These are phyloP conservation scores for Mugil cephalus DNA, from an alignment of 2,113 vertebrate genomes.

Conservation along the genomic window DNA sequence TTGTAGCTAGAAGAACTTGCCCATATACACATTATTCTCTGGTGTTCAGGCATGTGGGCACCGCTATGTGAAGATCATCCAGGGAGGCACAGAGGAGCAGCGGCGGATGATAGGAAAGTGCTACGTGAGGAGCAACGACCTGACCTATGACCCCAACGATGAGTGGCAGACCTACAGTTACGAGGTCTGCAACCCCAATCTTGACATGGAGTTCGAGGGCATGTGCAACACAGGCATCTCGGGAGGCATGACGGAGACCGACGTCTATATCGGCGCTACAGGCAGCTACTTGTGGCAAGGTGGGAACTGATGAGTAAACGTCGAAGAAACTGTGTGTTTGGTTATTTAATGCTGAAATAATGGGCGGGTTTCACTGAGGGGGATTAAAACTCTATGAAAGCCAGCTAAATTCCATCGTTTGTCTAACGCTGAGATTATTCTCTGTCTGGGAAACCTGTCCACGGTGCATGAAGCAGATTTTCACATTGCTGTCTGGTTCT, in stretches of 20 bases:
- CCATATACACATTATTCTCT: not conserved
- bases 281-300: conserved; percentile 95
- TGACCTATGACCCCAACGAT: conserved; percentile 83
- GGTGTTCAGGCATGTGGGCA: conserved; percentile 91
- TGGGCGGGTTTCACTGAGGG: conserved; percentile 41
- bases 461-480: conserved; percentile 14
- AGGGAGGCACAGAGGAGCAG: conserved; percentile 84
- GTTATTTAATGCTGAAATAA: conserved; percentile 40
- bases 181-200: conserved; percentile 90
- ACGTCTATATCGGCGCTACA: conserved; percentile 86
- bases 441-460: conserved; percentile 29
- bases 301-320: conserved; percentile 57
- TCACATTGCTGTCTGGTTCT: conserved; percentile 38
- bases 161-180: conserved; percentile 90
- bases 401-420: conserved; percentile 19
- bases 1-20: not conserved
- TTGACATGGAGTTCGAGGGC: conserved; percentile 82
- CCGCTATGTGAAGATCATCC: conserved; percentile 88
- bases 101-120: conserved; percentile 93
- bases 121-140: conserved; percentile 90
- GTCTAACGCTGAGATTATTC: conserved; percentile 33
- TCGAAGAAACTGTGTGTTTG: conserved; percentile 7
- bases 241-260: conserved; percentile 87
- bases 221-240: conserved; percentile 96
- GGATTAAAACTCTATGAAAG: conserved; percentile 21